Evolutionary conservation across 2,888 invertebrate genomes (phyloP).

Genomic region (Nudaria mundana): DNA sequence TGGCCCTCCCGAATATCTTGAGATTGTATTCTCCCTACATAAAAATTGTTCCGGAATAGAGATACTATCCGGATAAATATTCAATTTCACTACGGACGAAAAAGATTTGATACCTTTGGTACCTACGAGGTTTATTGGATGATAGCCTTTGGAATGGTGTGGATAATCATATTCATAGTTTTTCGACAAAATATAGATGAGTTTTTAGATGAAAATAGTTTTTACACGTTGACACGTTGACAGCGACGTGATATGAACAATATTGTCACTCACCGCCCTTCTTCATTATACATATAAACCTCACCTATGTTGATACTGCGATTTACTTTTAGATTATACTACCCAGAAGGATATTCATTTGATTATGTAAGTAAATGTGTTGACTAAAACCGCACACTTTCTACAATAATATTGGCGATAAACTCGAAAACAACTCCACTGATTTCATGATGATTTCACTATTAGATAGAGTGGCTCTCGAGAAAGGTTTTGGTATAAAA

Average conservation of each 20-base stretch:
- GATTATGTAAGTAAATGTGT: no score
- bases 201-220: constrained; percentile 55
- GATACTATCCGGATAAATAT: constrained; percentile 81
- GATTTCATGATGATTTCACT: no score
- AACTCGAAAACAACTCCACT: no score
- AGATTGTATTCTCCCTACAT: constrained; percentile 80
- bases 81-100: constrained; percentile 80
- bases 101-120: constrained; percentile 80
- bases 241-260: constrained; percentile 36
- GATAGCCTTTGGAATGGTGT: constrained; percentile 76
- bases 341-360: no score
- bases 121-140: constrained; percentile 77
- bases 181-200: constrained; percentile 61
- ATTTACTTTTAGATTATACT: neutral
- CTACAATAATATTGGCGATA: no score
- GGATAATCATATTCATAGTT: constrained; percentile 80
- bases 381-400: no score
- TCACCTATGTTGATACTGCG: constrained; percentile 9
- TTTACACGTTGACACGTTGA: constrained; percentile 39
- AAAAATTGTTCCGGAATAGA: constrained; percentile 81
- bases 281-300: no score
- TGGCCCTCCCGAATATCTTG: constrained; percentile 78
- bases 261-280: constrained; percentile 32
- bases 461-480: no score
- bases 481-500: no score